A percentile compares a stretch with the other conserved stretches of the same genome.
Conservation (phyloP, 1,140 invertebrate species). For the Triops cancriformis region DNA sequence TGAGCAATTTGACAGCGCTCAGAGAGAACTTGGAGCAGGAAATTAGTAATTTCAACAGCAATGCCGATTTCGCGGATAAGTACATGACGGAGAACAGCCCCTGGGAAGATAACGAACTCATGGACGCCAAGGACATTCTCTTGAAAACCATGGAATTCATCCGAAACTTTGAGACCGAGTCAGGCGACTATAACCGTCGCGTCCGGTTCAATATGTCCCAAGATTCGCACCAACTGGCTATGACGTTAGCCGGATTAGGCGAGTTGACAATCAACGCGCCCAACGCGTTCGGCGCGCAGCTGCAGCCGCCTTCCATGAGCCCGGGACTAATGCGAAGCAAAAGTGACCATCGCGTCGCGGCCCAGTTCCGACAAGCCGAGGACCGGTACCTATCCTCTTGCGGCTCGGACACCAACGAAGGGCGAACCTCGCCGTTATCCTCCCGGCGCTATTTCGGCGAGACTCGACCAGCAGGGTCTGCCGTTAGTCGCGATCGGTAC, state of each 20-base stretch:
- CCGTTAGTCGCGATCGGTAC: conserved; percentile 29
- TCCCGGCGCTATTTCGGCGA: conserved; percentile 32
- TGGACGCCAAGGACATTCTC: conserved; percentile 91
- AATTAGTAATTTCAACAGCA: conserved; percentile 83
- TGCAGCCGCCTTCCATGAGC: conserved; percentile 51
- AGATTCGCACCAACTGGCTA: conserved; percentile 78
- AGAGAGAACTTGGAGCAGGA: conserved; percentile 89
- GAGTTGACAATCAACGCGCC: conserved; percentile 67
- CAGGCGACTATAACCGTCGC: conserved; percentile 73
- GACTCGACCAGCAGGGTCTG: conserved; percentile 23
- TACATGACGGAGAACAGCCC: conserved; percentile 66
- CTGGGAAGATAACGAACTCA: conserved; percentile 41
- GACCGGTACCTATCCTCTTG: conserved; percentile 40
- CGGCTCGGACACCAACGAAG: conserved; percentile 29
- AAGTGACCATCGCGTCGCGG: conserved; percentile 81
- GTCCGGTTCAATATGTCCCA: conserved; percentile 76
- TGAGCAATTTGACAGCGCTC: conserved; percentile 69
- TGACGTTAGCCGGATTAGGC: conserved; percentile 74
- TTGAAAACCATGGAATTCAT: conserved; percentile 85
- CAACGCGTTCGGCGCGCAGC: conserved; percentile 43
- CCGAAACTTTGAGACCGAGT: conserved; percentile 85
- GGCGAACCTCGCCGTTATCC: conserved; percentile 21
- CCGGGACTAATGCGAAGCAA: conserved; percentile 81
- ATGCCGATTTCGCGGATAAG: conserved; percentile 93
- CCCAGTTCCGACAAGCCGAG: conserved; percentile 78